Evolutionary conservation across 2,888 invertebrate species (phyloP).

Genomic region (Tipula helvola): DNA sequence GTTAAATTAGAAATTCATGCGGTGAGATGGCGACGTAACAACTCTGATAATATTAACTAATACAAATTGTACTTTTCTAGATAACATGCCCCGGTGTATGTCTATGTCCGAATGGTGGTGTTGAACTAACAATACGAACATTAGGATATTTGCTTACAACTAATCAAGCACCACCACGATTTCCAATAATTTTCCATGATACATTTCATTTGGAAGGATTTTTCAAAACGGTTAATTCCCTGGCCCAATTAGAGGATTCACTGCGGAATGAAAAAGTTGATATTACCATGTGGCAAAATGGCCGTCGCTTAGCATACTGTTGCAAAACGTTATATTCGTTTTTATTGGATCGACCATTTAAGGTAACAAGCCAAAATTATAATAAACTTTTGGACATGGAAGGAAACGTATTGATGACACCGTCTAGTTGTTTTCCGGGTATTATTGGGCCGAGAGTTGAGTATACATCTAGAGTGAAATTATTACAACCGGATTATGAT

Average conservation of each 20-base stretch:
- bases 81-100: conserved; percentile 35
- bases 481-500: background rate
- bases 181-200: conserved; percentile 32
- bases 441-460: conserved; percentile 33
- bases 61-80: conserved; percentile 19
- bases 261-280: conserved; percentile 27
- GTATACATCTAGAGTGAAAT: conserved; percentile 21
- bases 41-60: background rate
- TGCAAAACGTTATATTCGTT: conserved; percentile 20
- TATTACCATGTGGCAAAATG: conserved; percentile 33
- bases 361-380: background rate
- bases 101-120: conserved; percentile 30
- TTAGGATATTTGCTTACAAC: conserved; percentile 33
- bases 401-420: conserved; percentile 25
- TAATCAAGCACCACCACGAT: conserved; percentile 29
- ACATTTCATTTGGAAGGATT: conserved; percentile 31
- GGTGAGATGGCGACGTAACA: conserved; percentile 20
- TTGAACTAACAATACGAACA: conserved; percentile 31
- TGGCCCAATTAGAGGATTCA: conserved; percentile 24
- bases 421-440: conserved; percentile 31
- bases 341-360: conserved; percentile 14
- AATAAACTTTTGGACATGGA: background rate
- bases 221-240: conserved; percentile 24
- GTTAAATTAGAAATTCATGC: conserved; percentile 30
- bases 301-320: conserved; percentile 28